phyloP scores from a whole-genome alignment of 2,888 invertebrate species.

The Scaptodrosophila latifasciaeformis region DNA sequence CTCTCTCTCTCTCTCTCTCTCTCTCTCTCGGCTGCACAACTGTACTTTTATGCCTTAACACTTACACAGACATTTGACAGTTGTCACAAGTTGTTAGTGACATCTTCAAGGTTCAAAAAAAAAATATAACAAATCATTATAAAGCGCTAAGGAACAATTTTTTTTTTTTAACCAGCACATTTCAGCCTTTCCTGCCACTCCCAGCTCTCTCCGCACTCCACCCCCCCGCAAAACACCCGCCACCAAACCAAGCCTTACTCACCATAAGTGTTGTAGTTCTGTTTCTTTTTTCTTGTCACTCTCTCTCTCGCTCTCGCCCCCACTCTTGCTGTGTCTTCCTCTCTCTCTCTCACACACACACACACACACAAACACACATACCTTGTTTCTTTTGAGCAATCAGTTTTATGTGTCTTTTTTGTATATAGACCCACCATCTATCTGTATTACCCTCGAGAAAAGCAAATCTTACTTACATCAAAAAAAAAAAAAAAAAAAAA shows the following conservation, averaged over 20 bases:
- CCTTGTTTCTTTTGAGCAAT: no score
- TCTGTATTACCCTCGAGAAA: no score
- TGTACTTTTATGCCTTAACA: no score
- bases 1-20: neutral
- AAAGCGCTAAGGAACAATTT: no score
- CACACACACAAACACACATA: slow-evolving; percentile 21
- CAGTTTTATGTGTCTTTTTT: no score
- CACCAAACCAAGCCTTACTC: no score
- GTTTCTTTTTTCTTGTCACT: slow-evolving; percentile 3
- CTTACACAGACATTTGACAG: slow-evolving; percentile 12
- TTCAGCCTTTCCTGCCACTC: neutral
- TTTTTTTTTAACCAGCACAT: neutral
- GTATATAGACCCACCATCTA: no score
- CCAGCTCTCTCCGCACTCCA: neutral
- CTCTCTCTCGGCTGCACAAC: no score
- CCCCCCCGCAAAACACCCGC: neutral
- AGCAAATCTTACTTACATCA: no score
- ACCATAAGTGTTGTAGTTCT: slow-evolving; percentile 7
- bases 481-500: no score
- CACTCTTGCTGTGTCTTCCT: slow-evolving; percentile 29
- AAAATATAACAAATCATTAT: no score
- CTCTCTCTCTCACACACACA: slow-evolving; percentile 18
- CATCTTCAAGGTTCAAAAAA: no score
- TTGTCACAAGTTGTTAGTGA: slow-evolving; percentile 33
- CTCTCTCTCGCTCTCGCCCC: slow-evolving; percentile 30